phyloP scores from a whole-genome alignment of 2,113 vertebrate species.

The Penelope pileata region DNA sequence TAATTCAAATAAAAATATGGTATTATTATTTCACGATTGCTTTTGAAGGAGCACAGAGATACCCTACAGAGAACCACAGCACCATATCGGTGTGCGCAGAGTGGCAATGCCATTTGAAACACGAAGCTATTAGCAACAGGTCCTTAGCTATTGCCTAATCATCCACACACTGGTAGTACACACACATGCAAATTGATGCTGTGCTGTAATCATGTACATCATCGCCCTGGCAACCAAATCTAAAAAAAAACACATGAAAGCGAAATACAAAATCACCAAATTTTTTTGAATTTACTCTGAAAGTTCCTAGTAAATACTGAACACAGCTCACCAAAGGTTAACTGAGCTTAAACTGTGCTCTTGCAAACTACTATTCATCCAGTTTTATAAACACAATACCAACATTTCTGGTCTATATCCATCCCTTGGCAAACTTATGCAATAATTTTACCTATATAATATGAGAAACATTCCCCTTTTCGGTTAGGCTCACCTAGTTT shows the following conservation, averaged over 20 bases:
- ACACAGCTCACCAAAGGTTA: not conserved
- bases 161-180: not conserved
- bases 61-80: not conserved
- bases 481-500: not conserved
- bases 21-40: not conserved
- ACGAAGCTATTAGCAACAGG: not conserved
- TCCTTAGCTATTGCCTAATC: not conserved
- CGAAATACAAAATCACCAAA: not conserved
- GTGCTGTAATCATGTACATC: not conserved
- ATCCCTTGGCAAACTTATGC: not conserved
- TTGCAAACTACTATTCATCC: not conserved
- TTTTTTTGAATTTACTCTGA: not conserved
- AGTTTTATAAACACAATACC: not conserved
- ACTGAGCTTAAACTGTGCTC: not conserved
- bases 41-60: not conserved
- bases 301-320: not conserved
- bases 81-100: not conserved
- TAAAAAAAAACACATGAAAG: not conserved
- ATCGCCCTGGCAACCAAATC: not conserved
- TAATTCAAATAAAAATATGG: not conserved
- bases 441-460: not conserved
- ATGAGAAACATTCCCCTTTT: not conserved
- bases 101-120: not conserved
- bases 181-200: accelerated
- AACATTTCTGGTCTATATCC: not conserved